Evolutionary conservation across 2,888 invertebrate genomes (phyloP).

Genomic region (Liodrosophila aerea): DNA sequence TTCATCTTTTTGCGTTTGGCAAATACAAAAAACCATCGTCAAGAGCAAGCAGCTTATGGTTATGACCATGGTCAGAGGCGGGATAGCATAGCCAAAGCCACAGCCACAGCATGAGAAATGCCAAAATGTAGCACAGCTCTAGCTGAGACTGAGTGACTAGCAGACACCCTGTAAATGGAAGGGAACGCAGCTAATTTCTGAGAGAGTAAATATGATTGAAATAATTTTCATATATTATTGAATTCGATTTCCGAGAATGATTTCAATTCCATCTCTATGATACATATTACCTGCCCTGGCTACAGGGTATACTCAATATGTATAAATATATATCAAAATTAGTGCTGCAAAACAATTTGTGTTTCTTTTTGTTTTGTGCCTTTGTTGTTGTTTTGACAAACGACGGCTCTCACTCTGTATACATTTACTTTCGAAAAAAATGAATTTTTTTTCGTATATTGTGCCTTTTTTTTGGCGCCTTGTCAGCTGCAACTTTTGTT

Average conservation of each 20-base stretch:
- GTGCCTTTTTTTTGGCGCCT: constrained; percentile 37
- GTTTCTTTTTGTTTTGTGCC: neutral
- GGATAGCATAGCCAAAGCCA: neutral
- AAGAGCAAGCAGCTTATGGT: constrained; percentile 19
- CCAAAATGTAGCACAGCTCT: neutral
- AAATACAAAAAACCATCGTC: constrained; percentile 8
- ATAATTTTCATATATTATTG: neutral
- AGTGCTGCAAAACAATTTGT: constrained; percentile 24
- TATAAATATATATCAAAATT: constrained; percentile 1
- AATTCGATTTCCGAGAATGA: neutral
- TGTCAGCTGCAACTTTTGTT: constrained; percentile 45
- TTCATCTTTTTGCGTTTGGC: neutral
- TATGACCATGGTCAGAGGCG: constrained; percentile 3
- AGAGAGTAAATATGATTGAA: neutral
- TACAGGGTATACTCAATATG: constrained; percentile 1
- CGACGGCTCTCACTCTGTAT: neutral
- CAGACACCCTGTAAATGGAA: neutral
- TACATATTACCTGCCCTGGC: neutral
- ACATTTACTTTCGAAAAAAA: neutral
- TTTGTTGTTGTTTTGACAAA: constrained; percentile 11
- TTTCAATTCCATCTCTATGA: neutral
- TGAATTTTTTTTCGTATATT: constrained; percentile 19
- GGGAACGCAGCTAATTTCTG: no score
- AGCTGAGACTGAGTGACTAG: neutral
- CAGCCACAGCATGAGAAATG: neutral